Evolutionary conservation across 2,888 invertebrate genomes (phyloP).

Genomic region (Crossocerus cetratus): DNA sequence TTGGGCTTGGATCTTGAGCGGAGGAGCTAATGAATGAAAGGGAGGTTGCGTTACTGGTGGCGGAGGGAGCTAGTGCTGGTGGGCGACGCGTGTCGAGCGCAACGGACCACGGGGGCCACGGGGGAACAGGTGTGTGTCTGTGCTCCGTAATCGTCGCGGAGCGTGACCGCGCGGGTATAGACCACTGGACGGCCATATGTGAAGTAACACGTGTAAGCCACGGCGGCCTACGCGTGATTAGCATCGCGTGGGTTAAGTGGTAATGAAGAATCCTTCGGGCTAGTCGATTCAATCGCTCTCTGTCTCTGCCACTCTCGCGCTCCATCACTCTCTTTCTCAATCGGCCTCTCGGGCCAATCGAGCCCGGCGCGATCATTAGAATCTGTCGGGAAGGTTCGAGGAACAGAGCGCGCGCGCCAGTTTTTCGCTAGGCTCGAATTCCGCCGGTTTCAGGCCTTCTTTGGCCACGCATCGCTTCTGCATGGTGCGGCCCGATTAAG

Average conservation of each 20-base stretch:
- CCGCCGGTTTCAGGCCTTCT: constrained; percentile 12
- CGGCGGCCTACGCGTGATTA: constrained; percentile 61
- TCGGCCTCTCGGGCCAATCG: no score
- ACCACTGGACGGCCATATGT: constrained; percentile 14
- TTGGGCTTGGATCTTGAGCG: no score
- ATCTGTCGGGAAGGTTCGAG: no score
- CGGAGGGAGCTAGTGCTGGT: constrained; percentile 12
- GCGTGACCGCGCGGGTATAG: constrained; percentile 33
- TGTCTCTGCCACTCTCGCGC: no score
- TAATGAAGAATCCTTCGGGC: constrained; percentile 6
- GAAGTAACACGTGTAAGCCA: constrained; percentile 40
- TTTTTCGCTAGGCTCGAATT: neutral
- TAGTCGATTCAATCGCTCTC: neutral
- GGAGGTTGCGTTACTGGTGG: no score
- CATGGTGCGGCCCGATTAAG: constrained; percentile 14
- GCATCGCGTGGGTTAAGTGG: constrained; percentile 52
- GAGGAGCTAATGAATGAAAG: no score
- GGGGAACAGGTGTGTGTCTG: constrained; percentile 46
- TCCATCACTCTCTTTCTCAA: no score
- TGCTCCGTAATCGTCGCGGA: constrained; percentile 41
- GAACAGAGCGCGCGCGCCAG: neutral
- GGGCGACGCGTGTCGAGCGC: constrained; percentile 51
- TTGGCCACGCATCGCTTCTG: constrained; percentile 15
- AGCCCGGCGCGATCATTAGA: no score
- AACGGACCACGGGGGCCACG: constrained; percentile 31